These are phyloP conservation scores for Podarcis muralis DNA, from an alignment of 2,113 vertebrate genomes.

Conservation along the genomic window DNA sequence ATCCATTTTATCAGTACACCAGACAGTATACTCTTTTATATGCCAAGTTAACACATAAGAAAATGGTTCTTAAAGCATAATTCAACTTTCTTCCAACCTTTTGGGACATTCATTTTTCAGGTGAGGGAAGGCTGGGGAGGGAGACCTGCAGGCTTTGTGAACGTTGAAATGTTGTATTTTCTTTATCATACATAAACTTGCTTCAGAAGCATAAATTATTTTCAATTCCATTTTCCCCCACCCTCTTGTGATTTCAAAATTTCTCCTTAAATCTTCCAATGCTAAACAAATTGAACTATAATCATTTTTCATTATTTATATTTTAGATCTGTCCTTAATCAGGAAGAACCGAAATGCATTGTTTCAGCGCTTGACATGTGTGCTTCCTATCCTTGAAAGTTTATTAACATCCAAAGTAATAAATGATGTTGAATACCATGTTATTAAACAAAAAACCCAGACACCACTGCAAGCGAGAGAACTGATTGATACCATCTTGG, in stretches of 20 bases:
- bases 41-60: no score
- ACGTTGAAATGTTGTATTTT: background rate
- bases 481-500: slow-evolving; percentile 89
- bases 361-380: slow-evolving; percentile 87
- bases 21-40: background rate
- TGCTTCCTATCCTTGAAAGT: slow-evolving; percentile 87
- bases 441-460: slow-evolving; percentile 89
- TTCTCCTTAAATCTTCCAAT: background rate
- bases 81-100: background rate
- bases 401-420: slow-evolving; percentile 87
- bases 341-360: slow-evolving; percentile 91
- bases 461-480: slow-evolving; percentile 88
- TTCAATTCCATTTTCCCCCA: background rate
- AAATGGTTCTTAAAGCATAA: background rate
- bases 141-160: background rate
- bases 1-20: background rate
- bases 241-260: background rate
- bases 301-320: slow-evolving; percentile 16
- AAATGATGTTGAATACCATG: slow-evolving; percentile 83
- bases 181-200: background rate
- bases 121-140: background rate
- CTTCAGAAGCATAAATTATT: background rate
- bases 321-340: slow-evolving; percentile 90
- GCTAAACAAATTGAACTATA: background rate
- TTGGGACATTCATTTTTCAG: no score